Evolutionary conservation across 2,113 vertebrate species (phyloP).

Genomic region (Phalacrocorax carbo): DNA sequence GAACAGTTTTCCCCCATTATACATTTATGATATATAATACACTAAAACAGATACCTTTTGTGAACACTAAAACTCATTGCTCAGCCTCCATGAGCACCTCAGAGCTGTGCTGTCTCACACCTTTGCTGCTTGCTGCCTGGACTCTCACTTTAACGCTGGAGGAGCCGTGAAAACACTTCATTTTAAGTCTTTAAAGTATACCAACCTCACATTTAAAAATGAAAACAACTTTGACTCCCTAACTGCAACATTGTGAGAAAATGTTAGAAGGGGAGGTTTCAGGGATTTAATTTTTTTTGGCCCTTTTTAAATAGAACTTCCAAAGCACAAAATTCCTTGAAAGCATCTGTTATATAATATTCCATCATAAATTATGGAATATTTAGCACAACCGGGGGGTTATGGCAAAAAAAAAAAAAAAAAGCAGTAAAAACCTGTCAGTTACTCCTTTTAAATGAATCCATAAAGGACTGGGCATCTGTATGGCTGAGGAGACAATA

Average conservation of each 20-base stretch:
- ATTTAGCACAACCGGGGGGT: background rate
- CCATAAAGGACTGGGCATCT: background rate
- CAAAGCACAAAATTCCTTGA: background rate
- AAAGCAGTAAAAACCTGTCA: background rate
- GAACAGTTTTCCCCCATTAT: background rate
- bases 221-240: background rate
- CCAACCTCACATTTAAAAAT: background rate
- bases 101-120: background rate
- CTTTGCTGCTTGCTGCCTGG: background rate
- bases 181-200: background rate
- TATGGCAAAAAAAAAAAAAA: background rate
- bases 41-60: background rate
- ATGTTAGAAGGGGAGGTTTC: background rate
- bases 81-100: accelerated
- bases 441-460: background rate
- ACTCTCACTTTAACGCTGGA: background rate
- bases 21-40: background rate
- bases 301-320: background rate
- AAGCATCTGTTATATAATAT: background rate
- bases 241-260: background rate
- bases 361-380: background rate
- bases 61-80: background rate
- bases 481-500: background rate
- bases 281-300: background rate
- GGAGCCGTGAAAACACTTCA: background rate